Conservation (phyloP, 2,797 vertebrate species). For the Chaetophractus vellerosus region DNA sequence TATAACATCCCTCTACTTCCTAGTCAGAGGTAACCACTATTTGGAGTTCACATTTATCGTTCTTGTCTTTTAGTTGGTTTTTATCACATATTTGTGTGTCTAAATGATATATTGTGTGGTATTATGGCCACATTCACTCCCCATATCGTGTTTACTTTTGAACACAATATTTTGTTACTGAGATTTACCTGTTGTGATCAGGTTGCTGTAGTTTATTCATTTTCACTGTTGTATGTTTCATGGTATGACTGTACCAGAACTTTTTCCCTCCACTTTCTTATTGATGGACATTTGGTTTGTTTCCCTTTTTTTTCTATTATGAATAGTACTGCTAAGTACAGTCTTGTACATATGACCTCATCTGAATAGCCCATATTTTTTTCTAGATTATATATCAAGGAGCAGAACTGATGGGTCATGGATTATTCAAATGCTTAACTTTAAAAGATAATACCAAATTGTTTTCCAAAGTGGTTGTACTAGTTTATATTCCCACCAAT, state of each 20-base stretch:
- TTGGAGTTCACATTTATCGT: conserved; percentile 20
- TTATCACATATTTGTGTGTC: not conserved
- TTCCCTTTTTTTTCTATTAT: not conserved
- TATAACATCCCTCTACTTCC: not conserved
- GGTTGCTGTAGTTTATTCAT: not conserved
- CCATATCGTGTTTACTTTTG: conserved; percentile 1
- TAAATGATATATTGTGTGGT: not conserved
- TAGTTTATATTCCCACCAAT: no score
- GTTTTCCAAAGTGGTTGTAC: not conserved
- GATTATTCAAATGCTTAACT: conserved; percentile 27
- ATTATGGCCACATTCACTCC: not conserved
- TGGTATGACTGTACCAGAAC: not conserved
- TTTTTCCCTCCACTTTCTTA: conserved; percentile 10
- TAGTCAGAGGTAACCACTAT: not conserved
- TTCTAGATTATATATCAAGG: not conserved
- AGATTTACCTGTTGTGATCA: conserved; percentile 18
- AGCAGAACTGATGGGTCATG: not conserved
- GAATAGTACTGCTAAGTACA: not conserved
- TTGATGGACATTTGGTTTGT: not conserved
- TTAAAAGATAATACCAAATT: conserved; percentile 4
- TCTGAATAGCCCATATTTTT: not conserved
- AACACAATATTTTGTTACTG: not conserved
- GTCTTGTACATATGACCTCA: not conserved
- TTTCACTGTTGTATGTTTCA: not conserved
- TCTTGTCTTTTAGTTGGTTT: conserved; percentile 32